Evolutionary conservation across 2,797 vertebrate species (phyloP), one percentile per base, ranked within the genome.

Genomic region (Sciurus carolinensis): DNA sequence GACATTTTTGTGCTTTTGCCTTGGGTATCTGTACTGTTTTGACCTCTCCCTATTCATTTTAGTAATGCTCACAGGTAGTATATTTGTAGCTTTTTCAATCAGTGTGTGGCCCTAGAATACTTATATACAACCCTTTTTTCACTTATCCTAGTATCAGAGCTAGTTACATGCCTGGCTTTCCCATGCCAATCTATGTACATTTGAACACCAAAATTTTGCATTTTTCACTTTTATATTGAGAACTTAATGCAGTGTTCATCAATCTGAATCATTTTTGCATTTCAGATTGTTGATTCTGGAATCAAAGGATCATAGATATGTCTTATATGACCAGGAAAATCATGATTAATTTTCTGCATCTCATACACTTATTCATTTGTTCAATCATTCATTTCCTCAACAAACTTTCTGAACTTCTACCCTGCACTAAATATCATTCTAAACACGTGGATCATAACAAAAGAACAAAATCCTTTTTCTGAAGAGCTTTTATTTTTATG

Each of bases 201-300:
- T 66, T 81, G 54, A 73, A 82, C 28, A 72, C 26, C 11, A 90
- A 66, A 50, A 82, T 22, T 75, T 91, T 86, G 1, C 42, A 50
- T 91, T 91, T 91, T 94, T 87, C 30, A 67, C 44, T 39, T 95
- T 90, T 62, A 52, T 69, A 13, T 13, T 82, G 39, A 81, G 39
- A 80, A 47, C 15, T 39, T 59, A 83, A 7, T 30, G 7, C 5
- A 6, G 39, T 67, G 13, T 81, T 28, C 33, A 95, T 5, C 22
- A 79, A 47, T 96, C 30, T 8, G 36, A 94, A 59, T 13, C 20
- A 22, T 83, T 94, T 88, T 15, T 24, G n/a, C 6, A 52, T 52
- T 71, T 64, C 69, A 15, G 12, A 47, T 75, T 13, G 22, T 57
- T 72, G 28, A 64, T 77, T 42, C 33, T 83, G 52, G 39, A 50